phyloP scores from a whole-genome alignment of 2,797 vertebrate species.

The Erethizon dorsatum region DNA sequence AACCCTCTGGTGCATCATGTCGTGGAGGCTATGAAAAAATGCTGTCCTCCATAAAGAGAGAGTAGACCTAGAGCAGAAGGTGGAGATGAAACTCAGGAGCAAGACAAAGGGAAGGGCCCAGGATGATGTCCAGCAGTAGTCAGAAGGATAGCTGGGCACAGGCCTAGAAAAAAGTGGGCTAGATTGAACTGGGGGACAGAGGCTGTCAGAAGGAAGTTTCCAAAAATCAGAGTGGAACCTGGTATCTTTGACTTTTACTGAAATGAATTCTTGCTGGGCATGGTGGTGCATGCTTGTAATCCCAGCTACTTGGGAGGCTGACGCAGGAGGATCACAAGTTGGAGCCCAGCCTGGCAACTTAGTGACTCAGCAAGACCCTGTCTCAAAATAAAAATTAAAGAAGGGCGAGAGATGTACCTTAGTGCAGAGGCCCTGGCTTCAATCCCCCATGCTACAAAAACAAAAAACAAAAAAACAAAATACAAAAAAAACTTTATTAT shows the following conservation, averaged over 20 bases:
- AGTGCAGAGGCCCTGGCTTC: not conserved
- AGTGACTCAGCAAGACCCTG: not conserved
- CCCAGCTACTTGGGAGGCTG: not conserved
- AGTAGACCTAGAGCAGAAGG: not conserved
- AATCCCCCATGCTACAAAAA: not conserved
- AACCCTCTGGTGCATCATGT: not conserved
- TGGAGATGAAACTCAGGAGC: not conserved
- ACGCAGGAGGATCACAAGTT: not conserved
- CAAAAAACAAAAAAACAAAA: too few relatives aligned
- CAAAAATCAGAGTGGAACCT: not conserved
- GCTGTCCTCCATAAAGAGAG: not conserved
- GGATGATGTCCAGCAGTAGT: not conserved
- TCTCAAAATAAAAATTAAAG: not conserved
- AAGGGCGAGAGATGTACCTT: not conserved
- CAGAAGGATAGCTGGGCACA: not conserved
- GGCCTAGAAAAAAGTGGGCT: not conserved
- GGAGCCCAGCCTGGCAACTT: not conserved
- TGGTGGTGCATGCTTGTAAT: not conserved
- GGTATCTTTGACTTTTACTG: not conserved
- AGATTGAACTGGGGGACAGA: not conserved
- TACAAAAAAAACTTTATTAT: not conserved
- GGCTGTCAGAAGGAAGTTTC: not conserved
- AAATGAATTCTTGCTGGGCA: not conserved
- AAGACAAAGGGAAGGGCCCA: not conserved
- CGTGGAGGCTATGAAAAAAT: not conserved